These are phyloP conservation scores for Marasmarcha lunaedactyla DNA, from an alignment of 2,888 invertebrate genomes.

Conservation along the genomic window DNA sequence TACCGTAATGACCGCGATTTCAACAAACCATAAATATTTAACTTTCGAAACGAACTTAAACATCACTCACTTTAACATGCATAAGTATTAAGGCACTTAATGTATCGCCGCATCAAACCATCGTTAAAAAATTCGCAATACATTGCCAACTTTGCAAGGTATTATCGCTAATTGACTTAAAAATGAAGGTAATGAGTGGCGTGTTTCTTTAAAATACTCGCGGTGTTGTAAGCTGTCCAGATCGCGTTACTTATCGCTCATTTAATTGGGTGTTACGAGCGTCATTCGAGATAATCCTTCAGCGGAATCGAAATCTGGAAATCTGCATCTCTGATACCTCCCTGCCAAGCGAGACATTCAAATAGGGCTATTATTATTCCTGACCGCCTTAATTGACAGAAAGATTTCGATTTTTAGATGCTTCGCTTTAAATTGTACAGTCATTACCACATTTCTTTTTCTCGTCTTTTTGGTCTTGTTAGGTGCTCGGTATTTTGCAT, in stretches of 20 bases:
- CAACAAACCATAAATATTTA: background rate
- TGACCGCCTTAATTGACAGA: conserved; percentile 47
- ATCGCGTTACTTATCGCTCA: conserved; percentile 31
- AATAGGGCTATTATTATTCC: conserved; percentile 28
- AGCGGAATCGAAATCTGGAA: conserved; percentile 45
- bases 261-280: conserved; percentile 50
- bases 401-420: conserved; percentile 17
- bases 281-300: conserved; percentile 55
- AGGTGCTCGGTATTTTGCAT: background rate
- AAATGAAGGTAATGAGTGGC: no score
- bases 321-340: conserved; percentile 45
- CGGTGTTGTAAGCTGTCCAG: conserved; percentile 15
- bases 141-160: background rate
- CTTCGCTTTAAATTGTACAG: conserved; percentile 36
- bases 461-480: background rate
- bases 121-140: background rate
- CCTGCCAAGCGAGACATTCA: conserved; percentile 22
- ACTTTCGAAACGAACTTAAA: conserved; percentile 1
- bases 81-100: background rate
- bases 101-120: conserved; percentile 14
- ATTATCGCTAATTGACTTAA: background rate
- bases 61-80: background rate
- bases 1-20: background rate
- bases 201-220: background rate
- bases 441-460: conserved; percentile 4